Evolutionary conservation across 2,888 invertebrate genomes (phyloP), one percentile per base, ranked within the genome.

Genomic region (Caenorhabditis sp.): DNA sequence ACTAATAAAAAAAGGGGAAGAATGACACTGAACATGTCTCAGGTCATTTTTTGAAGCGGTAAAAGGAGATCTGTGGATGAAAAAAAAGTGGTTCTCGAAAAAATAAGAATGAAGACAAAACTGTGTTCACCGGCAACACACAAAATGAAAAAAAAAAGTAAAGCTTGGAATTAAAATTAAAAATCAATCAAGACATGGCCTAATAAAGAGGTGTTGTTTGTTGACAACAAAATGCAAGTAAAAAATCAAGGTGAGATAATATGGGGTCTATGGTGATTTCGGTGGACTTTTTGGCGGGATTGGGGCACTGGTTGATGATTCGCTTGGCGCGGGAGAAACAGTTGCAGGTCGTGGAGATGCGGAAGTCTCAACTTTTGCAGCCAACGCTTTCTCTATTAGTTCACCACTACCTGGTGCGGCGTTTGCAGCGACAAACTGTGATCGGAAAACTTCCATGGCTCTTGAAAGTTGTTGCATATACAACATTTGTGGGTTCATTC

Each of bases 361-460:
- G 0, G 67, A 23, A 23, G 67, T 17, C 17, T 43, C 43, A 7
- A 3, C 10, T 43, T 43, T 43, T 43, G 43, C 43, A 14, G 43
- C 43, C 17, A 43, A 43, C 43, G 43, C 43, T 17, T 43, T 43
- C 12, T 17, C 43, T 43, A 43, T 43, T 43, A 43, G 43, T 17
- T 43, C 43, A 43, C 26, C 56, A 26, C 26, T 26, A 1, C 17
- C 25, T 26, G 56, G 17, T 3, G 53, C 21, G 1, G 56, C 56
- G 23, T 26, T 56, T 10, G 21, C 38, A 1, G 60, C 63, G 20
- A 67, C 38, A 7, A 74, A n/a, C 20, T 68, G 70, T 26, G 31
- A 59, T 26, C 69, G 67, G 64, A 77, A 73, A 12, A 63, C 64
- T 63, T 79, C 79, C 77, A 79, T 72, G n/a, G 77, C 70, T 62